A percentile compares a stretch with the other conserved stretches of the same genome.
Evolutionary conservation across 1,140 invertebrate genomes (phyloP).

Genomic region (Heliconius hewitsoni): DNA sequence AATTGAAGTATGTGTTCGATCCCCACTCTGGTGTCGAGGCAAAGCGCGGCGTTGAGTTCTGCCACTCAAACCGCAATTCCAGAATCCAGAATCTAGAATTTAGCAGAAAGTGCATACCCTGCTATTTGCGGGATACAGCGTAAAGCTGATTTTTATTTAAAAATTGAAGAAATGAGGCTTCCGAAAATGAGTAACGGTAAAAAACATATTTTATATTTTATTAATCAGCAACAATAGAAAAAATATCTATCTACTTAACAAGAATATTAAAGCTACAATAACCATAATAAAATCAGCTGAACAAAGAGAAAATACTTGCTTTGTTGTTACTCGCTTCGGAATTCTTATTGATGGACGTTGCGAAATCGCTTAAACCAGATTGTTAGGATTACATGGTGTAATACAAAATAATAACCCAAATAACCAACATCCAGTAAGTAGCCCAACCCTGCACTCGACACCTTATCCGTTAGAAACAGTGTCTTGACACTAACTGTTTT

Average conservation of each 20-base stretch:
- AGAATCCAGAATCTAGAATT: too few species aligned
- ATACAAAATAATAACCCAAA: background rate
- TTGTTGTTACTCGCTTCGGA: background rate
- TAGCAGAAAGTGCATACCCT: too few species aligned
- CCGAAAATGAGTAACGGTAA: background rate
- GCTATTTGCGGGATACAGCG: too few species aligned
- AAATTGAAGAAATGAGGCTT: too few species aligned
- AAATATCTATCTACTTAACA: background rate
- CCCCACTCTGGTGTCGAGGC: too few species aligned
- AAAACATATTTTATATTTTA: background rate
- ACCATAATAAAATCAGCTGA: background rate
- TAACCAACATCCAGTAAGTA: too few species aligned
- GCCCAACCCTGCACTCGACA: background rate
- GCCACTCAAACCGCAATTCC: too few species aligned
- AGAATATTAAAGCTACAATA: background rate
- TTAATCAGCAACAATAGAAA: background rate
- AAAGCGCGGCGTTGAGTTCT: too few species aligned
- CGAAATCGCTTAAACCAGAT: slow-evolving; percentile 2
- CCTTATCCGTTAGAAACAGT: background rate
- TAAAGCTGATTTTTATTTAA: too few species aligned
- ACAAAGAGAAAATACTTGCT: background rate
- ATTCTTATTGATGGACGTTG: slow-evolving; percentile 8
- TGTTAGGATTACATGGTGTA: background rate
- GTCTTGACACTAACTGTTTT: background rate
- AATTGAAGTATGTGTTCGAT: too few species aligned